A percentile compares a stretch with the other conserved stretches of the same genome.
Evolutionary conservation across 2,888 invertebrate species (phyloP).

Genomic region (Cataglyphis altisquamis): DNA sequence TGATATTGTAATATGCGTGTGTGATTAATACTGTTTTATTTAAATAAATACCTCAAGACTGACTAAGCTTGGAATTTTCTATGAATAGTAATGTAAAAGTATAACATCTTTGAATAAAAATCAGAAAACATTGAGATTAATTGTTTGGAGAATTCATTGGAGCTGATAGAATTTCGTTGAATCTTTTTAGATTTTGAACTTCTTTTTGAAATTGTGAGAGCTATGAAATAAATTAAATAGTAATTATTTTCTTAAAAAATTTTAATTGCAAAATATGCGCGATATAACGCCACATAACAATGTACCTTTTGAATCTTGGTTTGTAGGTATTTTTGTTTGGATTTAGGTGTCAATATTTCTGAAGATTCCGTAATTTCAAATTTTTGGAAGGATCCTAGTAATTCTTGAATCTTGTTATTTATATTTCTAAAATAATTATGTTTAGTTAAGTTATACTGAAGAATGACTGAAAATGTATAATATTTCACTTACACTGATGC

Average conservation of each 20-base stretch:
- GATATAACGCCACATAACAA: not conserved
- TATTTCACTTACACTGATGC: constrained; percentile 67
- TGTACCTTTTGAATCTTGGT: constrained; percentile 89
- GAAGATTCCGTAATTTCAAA: constrained; percentile 70
- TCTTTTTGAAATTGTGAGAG: constrained; percentile 88
- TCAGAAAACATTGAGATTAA: constrained; percentile 18
- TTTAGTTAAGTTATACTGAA: not conserved
- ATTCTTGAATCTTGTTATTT: constrained; percentile 82
- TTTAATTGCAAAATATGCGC: not conserved
- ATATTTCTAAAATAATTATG: constrained; percentile 71
- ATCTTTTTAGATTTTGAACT: constrained; percentile 86
- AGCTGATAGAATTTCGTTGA: constrained; percentile 71
- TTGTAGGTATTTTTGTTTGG: constrained; percentile 87
- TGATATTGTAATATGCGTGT: constrained; percentile 58
- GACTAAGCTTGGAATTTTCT: constrained; percentile 45
- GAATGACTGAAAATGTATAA: not conserved
- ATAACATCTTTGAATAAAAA: not conserved
- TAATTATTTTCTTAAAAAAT: constrained; percentile 31
- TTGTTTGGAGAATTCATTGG: not conserved
- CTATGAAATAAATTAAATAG: constrained; percentile 84
- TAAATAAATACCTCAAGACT: constrained; percentile 71
- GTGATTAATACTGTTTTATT: constrained; percentile 70
- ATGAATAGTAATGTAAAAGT: not conserved
- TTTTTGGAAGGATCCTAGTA: constrained; percentile 84
- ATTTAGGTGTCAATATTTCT: constrained; percentile 84